phyloP scores from a whole-genome alignment of 2,797 vertebrate genomes.

The Scolopax bukidnonensis region DNA sequence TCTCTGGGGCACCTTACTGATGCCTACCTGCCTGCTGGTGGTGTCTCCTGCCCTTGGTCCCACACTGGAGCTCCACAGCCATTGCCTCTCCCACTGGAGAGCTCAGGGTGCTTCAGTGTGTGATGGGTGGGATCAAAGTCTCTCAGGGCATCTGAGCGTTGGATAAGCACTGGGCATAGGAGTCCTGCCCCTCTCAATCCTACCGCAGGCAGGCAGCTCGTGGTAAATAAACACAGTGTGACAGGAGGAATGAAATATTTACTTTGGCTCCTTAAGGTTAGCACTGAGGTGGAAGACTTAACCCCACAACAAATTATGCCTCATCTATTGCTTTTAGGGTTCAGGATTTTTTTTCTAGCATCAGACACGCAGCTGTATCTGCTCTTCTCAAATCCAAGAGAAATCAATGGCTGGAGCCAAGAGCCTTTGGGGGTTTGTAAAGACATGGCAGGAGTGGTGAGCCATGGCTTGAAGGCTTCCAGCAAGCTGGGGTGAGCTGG shows the following conservation, averaged over 20 bases:
- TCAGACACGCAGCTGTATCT: background rate
- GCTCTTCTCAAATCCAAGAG: background rate
- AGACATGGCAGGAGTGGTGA: background rate
- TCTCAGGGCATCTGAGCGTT: background rate
- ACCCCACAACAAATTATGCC: slow-evolving; percentile 33
- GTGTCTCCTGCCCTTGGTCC: background rate
- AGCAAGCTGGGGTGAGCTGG: background rate
- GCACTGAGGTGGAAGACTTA: slow-evolving; percentile 52
- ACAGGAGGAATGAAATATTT: slow-evolving; percentile 12
- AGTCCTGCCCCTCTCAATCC: background rate
- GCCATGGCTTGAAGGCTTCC: background rate
- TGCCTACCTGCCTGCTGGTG: background rate
- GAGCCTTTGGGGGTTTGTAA: background rate
- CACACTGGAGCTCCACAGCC: background rate
- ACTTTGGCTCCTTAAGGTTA: slow-evolving; percentile 44
- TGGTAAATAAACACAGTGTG: background rate
- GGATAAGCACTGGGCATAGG: background rate
- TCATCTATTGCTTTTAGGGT: background rate
- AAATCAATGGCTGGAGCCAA: background rate
- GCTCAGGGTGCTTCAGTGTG: background rate
- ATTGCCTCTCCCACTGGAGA: background rate
- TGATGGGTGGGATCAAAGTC: background rate
- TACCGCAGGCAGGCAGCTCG: background rate
- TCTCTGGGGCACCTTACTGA: background rate
- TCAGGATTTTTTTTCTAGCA: background rate